A percentile compares a stretch with the other conserved stretches of the same genome.
Conservation (phyloP, 2,797 vertebrate species). For the Anomalospiza imberbis region DNA sequence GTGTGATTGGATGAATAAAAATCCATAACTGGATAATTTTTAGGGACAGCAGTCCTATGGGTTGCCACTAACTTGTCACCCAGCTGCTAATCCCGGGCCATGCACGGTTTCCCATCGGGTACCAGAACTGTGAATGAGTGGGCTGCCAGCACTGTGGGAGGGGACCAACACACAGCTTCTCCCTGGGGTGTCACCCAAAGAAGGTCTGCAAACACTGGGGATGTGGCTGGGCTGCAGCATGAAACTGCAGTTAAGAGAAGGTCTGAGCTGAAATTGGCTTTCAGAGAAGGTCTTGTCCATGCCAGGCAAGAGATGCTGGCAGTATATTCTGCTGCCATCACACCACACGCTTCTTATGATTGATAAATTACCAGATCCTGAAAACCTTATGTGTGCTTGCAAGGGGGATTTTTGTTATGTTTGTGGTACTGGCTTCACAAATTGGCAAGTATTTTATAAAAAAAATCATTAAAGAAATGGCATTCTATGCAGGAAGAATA, state of each 20-base stretch:
- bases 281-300: not conserved
- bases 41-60: not conserved
- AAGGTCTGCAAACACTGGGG: not conserved
- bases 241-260: not conserved
- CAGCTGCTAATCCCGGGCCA: not conserved
- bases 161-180: not conserved
- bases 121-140: not conserved
- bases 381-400: not conserved
- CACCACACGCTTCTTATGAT: not conserved
- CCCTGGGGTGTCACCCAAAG: not conserved
- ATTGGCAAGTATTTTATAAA: not conserved
- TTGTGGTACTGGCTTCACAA: not conserved
- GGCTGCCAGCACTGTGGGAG: not conserved
- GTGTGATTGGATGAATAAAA: not conserved
- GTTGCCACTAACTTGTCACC: not conserved
- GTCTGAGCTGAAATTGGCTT: not conserved
- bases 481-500: not conserved
- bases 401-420: not conserved
- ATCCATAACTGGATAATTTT: not conserved
- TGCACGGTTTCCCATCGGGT: not conserved
- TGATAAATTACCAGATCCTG: not conserved
- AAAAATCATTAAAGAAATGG: not conserved
- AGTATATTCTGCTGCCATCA: not conserved
- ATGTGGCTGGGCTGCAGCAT: not conserved
- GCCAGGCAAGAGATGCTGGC: not conserved